Evolutionary conservation across 2,888 invertebrate genomes (phyloP).

Genomic region (Andricus quercusramuli): DNA sequence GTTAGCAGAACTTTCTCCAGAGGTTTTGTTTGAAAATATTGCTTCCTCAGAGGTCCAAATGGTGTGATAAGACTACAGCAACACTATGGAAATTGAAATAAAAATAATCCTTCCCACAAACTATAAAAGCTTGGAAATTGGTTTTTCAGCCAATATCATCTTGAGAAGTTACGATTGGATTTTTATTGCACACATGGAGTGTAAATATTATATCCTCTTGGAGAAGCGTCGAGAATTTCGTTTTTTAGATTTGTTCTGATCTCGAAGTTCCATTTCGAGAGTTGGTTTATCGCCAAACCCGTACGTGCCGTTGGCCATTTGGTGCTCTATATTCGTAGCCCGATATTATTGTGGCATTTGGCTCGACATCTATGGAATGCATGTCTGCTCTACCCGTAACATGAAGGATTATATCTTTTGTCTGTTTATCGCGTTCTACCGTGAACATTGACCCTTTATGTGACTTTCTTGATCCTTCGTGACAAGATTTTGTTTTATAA

Average conservation of each 20-base stretch:
- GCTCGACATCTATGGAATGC: slow-evolving; percentile 37
- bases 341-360: slow-evolving; percentile 40
- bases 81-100: background rate
- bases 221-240: slow-evolving; percentile 14
- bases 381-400: background rate
- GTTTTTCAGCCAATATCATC: slow-evolving; percentile 36
- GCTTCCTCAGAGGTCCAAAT: background rate
- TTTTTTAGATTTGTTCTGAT: slow-evolving; percentile 25
- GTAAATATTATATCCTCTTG: slow-evolving; percentile 41
- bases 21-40: background rate
- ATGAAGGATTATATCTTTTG: background rate
- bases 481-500: background rate
- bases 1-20: background rate
- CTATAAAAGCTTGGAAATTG: slow-evolving; percentile 33
- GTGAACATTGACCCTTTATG: background rate
- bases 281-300: slow-evolving; percentile 33
- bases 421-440: background rate
- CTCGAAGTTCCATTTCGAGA: slow-evolving; percentile 37
- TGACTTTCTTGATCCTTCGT: background rate
- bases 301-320: slow-evolving; percentile 38
- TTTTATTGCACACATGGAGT: slow-evolving; percentile 38
- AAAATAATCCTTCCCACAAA: slow-evolving; percentile 20
- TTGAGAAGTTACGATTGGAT: slow-evolving; percentile 37
- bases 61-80: background rate
- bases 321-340: slow-evolving; percentile 33